A percentile compares a stretch with the other conserved stretches of the same genome.
Evolutionary conservation across 2,113 vertebrate genomes (phyloP).

Genomic region (Fulmarus glacialis): DNA sequence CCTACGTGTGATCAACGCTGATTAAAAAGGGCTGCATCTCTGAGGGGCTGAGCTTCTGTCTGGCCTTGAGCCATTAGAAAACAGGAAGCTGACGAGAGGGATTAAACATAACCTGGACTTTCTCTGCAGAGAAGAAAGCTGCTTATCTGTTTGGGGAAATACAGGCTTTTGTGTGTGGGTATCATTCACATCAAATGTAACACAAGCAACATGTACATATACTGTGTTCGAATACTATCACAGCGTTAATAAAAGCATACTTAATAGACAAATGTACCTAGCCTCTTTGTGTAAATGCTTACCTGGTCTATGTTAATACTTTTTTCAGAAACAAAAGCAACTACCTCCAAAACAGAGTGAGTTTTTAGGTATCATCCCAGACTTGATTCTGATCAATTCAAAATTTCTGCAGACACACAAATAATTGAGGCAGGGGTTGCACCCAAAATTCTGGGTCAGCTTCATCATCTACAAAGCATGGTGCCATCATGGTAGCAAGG

Average conservation of each 20-base stretch:
- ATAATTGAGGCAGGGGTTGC: not conserved
- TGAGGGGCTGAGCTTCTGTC: not conserved
- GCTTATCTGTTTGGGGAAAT: not conserved
- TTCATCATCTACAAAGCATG: not conserved
- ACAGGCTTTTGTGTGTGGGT: not conserved
- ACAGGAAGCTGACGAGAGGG: not conserved
- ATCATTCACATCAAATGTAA: not conserved
- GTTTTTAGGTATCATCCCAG: not conserved
- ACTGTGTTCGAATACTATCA: not conserved
- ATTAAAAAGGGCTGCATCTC: not conserved
- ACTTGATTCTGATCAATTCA: not conserved
- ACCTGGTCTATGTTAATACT: not conserved
- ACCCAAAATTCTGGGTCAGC: not conserved
- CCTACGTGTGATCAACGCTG: not conserved
- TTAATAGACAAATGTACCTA: not conserved
- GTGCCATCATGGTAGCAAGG: not conserved
- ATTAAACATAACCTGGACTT: not conserved
- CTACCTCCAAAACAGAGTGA: not conserved
- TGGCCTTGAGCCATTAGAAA: not conserved
- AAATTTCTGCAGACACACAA: not conserved
- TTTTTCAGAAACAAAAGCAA: not conserved
- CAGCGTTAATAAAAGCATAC: not conserved
- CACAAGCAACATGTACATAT: not conserved
- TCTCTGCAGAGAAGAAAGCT: not conserved
- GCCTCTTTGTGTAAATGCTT: not conserved